These are phyloP conservation scores for Drosophila parthenogenetica DNA, from an alignment of 2,888 invertebrate genomes.

Conservation along the genomic window DNA sequence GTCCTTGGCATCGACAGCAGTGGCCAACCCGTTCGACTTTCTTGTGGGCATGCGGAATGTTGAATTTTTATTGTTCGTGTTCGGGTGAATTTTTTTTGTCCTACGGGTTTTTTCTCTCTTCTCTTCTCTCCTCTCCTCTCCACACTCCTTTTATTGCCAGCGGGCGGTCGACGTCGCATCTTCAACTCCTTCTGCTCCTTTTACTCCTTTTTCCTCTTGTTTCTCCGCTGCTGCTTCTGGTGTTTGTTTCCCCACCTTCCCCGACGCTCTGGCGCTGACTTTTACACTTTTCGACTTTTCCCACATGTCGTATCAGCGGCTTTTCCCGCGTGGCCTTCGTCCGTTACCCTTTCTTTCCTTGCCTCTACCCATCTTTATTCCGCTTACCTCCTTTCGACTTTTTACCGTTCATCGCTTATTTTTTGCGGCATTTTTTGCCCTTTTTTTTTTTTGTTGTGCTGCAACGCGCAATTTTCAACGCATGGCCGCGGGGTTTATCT, in stretches of 20 bases:
- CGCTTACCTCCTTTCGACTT: slow-evolving; percentile 23
- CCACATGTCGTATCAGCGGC: slow-evolving; percentile 76
- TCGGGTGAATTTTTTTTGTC: slow-evolving; percentile 7
- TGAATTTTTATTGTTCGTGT: slow-evolving; percentile 80
- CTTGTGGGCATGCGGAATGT: slow-evolving; percentile 62
- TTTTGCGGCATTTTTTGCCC: slow-evolving; percentile 54
- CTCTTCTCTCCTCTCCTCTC: no score
- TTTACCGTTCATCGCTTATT: slow-evolving; percentile 41
- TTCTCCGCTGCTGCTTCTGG: slow-evolving; percentile 13
- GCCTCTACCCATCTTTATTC: neutral
- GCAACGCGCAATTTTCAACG: slow-evolving; percentile 70
- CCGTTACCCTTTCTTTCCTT: neutral
- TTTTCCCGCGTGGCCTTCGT: slow-evolving; percentile 75
- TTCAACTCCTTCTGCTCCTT: slow-evolving; percentile 32
- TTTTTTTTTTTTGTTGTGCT: slow-evolving; percentile 53
- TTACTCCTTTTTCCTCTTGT: slow-evolving; percentile 4
- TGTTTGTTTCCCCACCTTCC: neutral
- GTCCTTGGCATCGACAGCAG: slow-evolving; percentile 18
- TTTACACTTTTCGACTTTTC: slow-evolving; percentile 76
- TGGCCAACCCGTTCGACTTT: slow-evolving; percentile 45
- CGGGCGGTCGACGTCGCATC: slow-evolving; percentile 70
- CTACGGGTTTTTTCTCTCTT: neutral
- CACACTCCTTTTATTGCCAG: slow-evolving; percentile 65
- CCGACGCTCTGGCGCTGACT: slow-evolving; percentile 52
- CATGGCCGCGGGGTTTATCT: slow-evolving; percentile 63